These are phyloP conservation scores for Dascyllus trimaculatus DNA, from an alignment of 2,113 vertebrate species.

Conservation along the genomic window DNA sequence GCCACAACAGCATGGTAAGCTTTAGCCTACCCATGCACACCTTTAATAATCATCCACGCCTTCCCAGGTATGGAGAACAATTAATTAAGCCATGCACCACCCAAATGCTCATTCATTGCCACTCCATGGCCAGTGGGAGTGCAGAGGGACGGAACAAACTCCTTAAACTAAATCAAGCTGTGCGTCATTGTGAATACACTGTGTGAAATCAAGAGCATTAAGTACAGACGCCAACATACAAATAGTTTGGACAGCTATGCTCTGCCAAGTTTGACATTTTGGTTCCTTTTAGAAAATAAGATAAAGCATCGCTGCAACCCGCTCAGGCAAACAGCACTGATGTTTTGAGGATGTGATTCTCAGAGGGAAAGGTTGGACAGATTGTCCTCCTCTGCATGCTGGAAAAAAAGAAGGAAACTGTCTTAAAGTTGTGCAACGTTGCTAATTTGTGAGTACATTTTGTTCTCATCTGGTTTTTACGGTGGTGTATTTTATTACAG, in stretches of 20 bases:
- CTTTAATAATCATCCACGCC: no score
- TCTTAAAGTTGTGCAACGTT: not conserved
- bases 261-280: conserved; percentile 27
- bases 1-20: no score
- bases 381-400: not conserved
- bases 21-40: no score
- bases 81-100: no score
- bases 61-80: no score
- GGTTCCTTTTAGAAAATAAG: conserved; percentile 1
- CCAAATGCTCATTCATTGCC: no score
- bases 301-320: not conserved
- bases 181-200: not conserved
- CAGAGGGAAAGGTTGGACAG: not conserved
- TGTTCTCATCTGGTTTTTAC: not conserved
- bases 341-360: conserved; percentile 1
- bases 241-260: conserved; percentile 19
- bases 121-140: no score
- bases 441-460: conserved; percentile 5
- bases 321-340: not conserved
- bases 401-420: not conserved
- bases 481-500: conserved; percentile 2
- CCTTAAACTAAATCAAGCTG: conserved; percentile 15
- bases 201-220: conserved; percentile 10
- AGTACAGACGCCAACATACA: conserved; percentile 2
- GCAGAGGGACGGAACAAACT: no score